These are phyloP conservation scores for Drosophila antonietae DNA, from an alignment of 2,888 invertebrate genomes.

Conservation along the genomic window DNA sequence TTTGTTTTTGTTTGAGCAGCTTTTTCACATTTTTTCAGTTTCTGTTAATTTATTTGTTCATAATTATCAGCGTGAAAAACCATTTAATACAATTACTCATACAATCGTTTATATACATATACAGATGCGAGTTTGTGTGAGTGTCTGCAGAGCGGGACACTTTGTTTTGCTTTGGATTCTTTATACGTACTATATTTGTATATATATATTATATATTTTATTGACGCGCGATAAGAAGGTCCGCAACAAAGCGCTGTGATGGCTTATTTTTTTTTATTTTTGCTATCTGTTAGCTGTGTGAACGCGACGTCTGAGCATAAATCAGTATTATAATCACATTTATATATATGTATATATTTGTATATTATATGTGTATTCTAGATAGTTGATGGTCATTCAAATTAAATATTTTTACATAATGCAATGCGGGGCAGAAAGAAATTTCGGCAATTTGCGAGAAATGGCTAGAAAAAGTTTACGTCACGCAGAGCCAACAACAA, in stretches of 20 bases:
- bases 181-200: constrained; percentile 15
- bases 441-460: constrained; percentile 23
- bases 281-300: constrained; percentile 37
- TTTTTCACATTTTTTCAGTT: constrained; percentile 9
- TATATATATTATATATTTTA: constrained; percentile 31
- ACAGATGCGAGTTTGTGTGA: constrained; percentile 8
- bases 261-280: constrained; percentile 17
- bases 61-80: constrained; percentile 48
- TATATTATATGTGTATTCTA: constrained; percentile 3
- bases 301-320: constrained; percentile 48
- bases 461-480: constrained; percentile 46
- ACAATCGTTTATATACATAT: not conserved
- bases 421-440: constrained; percentile 7
- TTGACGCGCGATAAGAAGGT: constrained; percentile 41
- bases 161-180: constrained; percentile 66
- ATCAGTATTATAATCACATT: constrained; percentile 42
- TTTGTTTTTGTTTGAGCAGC: constrained; percentile 5
- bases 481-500: constrained; percentile 39
- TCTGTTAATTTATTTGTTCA: constrained; percentile 9
- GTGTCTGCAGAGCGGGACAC: constrained; percentile 44
- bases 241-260: constrained; percentile 26
- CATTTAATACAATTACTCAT: constrained; percentile 10
- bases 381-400: constrained; percentile 39
- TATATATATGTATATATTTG: constrained; percentile 9
- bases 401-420: constrained; percentile 50